Base-by-base conservation (phyloP, 2,113 vertebrate species). In the Echinops telfairi region DNA sequence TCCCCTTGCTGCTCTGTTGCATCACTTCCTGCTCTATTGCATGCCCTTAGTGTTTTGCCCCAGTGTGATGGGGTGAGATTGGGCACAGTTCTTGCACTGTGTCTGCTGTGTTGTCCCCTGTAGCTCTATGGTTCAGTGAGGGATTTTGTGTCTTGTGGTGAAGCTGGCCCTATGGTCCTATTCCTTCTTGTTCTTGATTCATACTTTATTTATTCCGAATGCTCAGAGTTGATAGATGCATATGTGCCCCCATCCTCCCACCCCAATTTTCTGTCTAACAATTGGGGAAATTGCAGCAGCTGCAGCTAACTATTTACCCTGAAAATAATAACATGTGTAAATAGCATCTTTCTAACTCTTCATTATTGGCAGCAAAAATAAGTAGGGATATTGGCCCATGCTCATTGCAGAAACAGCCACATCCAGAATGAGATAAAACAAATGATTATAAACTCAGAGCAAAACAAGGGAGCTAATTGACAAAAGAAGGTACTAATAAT, bases 281-380 rank as follows among this genome's bases (percentile, higher is more conserved):
- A 90, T 86, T 95, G 91, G 60, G 88, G 90, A 94, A 94, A 93
- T 88, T 96, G 86, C 93, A 92, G 88, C 89, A 96, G 91, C 92
- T 97, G 71, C 93, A 80, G 58, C 82, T 83, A 94, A 84, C 79
- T 92, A 93, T 96, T 93, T 94, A 96, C 91, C 88, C 83, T 92
- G 85, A 92, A 95, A 90, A 97, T 92, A 95, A 92, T 94, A 88
- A 92, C 33, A 40, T 68, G 25, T 31, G 36, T 93, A 93, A 96
- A 92, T 90, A 95, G 70, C 79, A 93, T 94, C 80, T 73, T 95
- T 95, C 81, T 81, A 89, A 92, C 40, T 87, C 64, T 82, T 91
- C 94, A 77, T 96, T 96, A 94, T 70, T 94, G 91, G 87, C 93
- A 93, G 40, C 77, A 95, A 57, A 92, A 92, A 92, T 91, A 95